Evolutionary conservation across 2,797 vertebrate species (phyloP), one percentile per base, ranked within the genome.

Genomic region (Cygnus olor): DNA sequence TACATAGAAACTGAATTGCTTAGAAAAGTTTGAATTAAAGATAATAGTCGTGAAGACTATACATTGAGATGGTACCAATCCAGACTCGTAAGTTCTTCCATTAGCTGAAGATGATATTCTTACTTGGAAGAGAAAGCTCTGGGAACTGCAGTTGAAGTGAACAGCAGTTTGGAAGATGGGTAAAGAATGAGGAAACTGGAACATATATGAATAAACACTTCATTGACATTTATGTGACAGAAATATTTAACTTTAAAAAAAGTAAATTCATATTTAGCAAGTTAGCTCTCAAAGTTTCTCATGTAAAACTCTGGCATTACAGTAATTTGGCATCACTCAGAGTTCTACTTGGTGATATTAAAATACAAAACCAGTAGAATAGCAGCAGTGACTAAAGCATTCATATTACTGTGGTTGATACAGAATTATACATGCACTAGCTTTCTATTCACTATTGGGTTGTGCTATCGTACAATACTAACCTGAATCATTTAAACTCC

Each of bases 311-410:
- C 79, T 73, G 78, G 45, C 44, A 54, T 72, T 74, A 89, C 58
- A 89, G 60, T 86, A 77, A 77, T 82, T 38, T 69, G 65, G 61
- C 49, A 80, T 44, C 45, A 14, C 47, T 79, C 60, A 66, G 71
- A 70, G 24, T 69, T 90, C 77, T 71, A 64, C 53, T 2, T 40
- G 45, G 36, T n/a, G 73, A 76, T 44, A 76, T 20, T 80, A 80
- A 68, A 91, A 79, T 32, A 90, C 21, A 66, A 70, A 89, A 20
- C n/a, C 42, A 76, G 60, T 66, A 85, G 42, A 86, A 69, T 2
- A 94, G 91, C 88, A 93, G 80, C 88, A 94, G 64, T 72, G 74
- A 78, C 49, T 38, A 64, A 60, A 93, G 80, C 84, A 64, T 70
- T 65, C 32, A 11, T 53, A 27, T 70, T 45, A 24, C 71, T 54